Conservation (phyloP, 2,888 invertebrate species). For the Pheosia gnoma region DNA sequence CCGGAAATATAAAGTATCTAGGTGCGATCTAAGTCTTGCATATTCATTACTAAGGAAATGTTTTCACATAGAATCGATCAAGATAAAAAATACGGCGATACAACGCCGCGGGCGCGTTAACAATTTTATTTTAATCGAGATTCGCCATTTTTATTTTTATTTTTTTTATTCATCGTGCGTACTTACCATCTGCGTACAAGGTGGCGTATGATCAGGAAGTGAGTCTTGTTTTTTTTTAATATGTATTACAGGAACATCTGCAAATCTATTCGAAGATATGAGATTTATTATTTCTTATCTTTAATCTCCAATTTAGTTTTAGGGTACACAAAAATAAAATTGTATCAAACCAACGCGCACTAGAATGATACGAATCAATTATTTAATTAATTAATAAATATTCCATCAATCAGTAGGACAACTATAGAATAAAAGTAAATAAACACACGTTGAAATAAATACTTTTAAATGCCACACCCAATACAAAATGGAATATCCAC, state of each 20-base stretch:
- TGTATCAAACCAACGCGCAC: too few relatives aligned
- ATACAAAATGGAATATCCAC: too few relatives aligned
- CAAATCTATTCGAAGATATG: not conserved
- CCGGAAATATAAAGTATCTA: conserved; percentile 70
- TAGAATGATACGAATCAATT: too few relatives aligned
- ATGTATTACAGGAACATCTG: conserved; percentile 17
- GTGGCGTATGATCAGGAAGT: conserved; percentile 72
- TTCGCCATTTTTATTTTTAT: conserved; percentile 53
- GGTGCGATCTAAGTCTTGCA: conserved; percentile 63
- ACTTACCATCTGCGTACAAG: conserved; percentile 69
- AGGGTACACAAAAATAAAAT: too few relatives aligned
- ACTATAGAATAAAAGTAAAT: too few relatives aligned
- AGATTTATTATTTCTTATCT: too few relatives aligned
- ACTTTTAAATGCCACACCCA: too few relatives aligned
- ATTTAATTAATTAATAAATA: too few relatives aligned
- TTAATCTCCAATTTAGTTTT: too few relatives aligned
- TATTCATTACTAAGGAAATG: conserved; percentile 60
- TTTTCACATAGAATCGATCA: conserved; percentile 67
- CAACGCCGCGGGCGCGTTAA: conserved; percentile 66
- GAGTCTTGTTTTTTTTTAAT: conserved; percentile 35
- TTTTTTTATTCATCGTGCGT: conserved; percentile 37
- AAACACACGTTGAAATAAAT: too few relatives aligned
- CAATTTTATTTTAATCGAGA: conserved; percentile 73
- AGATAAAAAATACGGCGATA: conserved; percentile 66
- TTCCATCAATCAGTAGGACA: too few relatives aligned